phyloP scores from a whole-genome alignment of 2,888 invertebrate species.

The Cataglyphis livida region DNA sequence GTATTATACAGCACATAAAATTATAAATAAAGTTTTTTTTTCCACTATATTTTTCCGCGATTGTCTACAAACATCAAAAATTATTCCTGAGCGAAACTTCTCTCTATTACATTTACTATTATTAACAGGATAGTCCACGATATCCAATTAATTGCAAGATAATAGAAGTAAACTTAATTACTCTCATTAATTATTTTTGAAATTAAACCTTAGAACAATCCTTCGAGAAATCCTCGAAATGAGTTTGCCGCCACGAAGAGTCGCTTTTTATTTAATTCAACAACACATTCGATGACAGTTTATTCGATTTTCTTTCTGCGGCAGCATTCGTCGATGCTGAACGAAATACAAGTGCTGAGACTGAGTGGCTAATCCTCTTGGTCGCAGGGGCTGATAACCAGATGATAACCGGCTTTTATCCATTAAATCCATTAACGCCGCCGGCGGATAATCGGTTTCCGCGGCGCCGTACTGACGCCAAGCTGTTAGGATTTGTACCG shows the following conservation, averaged over 20 bases:
- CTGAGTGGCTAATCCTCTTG: conserved; percentile 23
- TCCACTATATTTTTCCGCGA: background rate
- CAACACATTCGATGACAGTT: background rate
- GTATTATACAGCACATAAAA: background rate
- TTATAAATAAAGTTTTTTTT: background rate
- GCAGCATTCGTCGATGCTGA: background rate
- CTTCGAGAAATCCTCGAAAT: conserved; percentile 2
- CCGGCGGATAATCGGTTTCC: conserved; percentile 51
- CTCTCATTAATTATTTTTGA: background rate
- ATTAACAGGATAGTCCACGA: background rate
- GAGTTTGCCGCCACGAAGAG: background rate
- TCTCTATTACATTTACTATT: background rate
- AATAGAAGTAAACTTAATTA: background rate
- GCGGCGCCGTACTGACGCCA: conserved; percentile 48
- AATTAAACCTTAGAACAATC: background rate
- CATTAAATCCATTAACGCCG: conserved; percentile 58
- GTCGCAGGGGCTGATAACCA: conserved; percentile 44
- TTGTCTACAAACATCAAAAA: background rate
- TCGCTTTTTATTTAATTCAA: background rate
- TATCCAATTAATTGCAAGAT: background rate
- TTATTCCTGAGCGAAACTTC: too few species aligned
- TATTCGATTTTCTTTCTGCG: conserved; percentile 10
- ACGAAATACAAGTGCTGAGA: conserved; percentile 9
- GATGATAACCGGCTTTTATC: conserved; percentile 53
- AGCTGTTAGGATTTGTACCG: conserved; percentile 26